Base-by-base conservation (phyloP, 2,113 vertebrate species). In the Danionella cerebrum region DNA sequence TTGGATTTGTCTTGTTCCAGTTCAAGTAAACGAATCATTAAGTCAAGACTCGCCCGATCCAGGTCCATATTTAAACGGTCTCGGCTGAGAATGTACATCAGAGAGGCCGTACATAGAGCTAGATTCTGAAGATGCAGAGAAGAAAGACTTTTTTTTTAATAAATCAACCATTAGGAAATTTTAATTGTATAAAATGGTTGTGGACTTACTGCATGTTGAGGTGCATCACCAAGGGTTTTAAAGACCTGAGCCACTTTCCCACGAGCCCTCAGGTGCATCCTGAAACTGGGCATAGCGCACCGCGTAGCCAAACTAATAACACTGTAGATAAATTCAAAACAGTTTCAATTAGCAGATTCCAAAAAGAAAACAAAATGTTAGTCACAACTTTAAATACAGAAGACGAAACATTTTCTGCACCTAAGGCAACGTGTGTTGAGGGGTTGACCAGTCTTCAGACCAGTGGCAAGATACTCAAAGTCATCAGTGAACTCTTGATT, bases 351-450 rank as follows among this genome's bases (percentile, higher is more conserved):
- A n/a, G n/a, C n/a, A n/a, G n/a, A n/a, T n/a, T n/a, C n/a, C n/a
- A n/a, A n/a, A n/a, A n/a, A n/a, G n/a, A n/a, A n/a, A n/a, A n/a
- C n/a, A n/a, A n/a, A n/a, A n/a, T n/a, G n/a, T n/a, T n/a, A n/a
- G n/a, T n/a, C n/a, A 13, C 27, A 60, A 6, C 25, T 3, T 24
- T 3, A 4, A 18, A 0, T 16, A 44, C 8, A 11, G n/a, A 2
- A 9, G 27, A 33, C 6, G 10, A 6, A 35, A 51, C 22, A 36
- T 6, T 21, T 35, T 64, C 86, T 88, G 85, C 12, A 99, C 96
- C 96, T 99, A 86, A 98, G 95, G 92, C 96, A 99, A 86, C 96
- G 95, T 22, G 95, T 99, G 92, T 98, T 98, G 80, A 99, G 91
- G 78, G 96, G 96, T 74, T 98, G 95, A 78, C 91, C 94, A 62